phyloP scores from a whole-genome alignment of 2,113 vertebrate species.

The Odontesthes bonariensis region DNA sequence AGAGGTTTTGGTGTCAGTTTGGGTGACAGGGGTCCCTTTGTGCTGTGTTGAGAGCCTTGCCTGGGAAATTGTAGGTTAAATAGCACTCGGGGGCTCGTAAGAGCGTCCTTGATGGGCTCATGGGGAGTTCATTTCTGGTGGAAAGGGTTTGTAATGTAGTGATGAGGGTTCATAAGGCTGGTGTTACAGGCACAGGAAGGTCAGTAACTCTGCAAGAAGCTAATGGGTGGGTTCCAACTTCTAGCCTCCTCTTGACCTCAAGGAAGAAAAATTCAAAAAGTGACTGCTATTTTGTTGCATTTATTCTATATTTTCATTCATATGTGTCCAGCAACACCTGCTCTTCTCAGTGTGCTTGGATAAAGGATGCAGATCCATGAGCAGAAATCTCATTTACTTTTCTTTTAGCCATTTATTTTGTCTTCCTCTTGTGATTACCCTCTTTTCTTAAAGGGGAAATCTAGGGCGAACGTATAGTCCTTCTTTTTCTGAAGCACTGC shows the following conservation, averaged over 20 bases:
- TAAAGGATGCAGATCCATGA: not conserved
- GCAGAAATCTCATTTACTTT: conserved; percentile 19
- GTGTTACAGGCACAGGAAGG: conserved; percentile 60
- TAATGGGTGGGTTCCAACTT: conserved; percentile 6
- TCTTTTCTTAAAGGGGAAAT: conserved; percentile 31
- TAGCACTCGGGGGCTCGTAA: conserved; percentile 60
- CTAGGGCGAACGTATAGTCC: not conserved
- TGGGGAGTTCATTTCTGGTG: conserved; percentile 63
- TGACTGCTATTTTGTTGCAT: not conserved
- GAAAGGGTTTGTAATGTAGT: conserved; percentile 49
- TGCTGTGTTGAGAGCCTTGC: conserved; percentile 30
- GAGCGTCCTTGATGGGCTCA: conserved; percentile 61
- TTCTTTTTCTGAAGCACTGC: too few species aligned
- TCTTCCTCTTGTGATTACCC: conserved; percentile 1
- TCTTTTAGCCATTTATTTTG: conserved; percentile 13
- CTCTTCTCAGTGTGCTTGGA: conserved; percentile 6
- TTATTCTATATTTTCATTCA: conserved; percentile 2
- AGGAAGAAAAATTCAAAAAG: not conserved
- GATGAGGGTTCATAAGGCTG: conserved; percentile 63
- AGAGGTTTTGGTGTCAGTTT: conserved; percentile 49
- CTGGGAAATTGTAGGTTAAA: conserved; percentile 69
- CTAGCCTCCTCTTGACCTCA: conserved; percentile 43
- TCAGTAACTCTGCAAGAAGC: conserved; percentile 49
- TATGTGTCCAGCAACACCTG: not conserved
- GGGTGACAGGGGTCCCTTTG: conserved; percentile 67